A percentile compares a stretch with the other conserved stretches of the same genome.
Evolutionary conservation across 2,888 invertebrate species (phyloP).

Genomic region (Galerucella nymphaeae): DNA sequence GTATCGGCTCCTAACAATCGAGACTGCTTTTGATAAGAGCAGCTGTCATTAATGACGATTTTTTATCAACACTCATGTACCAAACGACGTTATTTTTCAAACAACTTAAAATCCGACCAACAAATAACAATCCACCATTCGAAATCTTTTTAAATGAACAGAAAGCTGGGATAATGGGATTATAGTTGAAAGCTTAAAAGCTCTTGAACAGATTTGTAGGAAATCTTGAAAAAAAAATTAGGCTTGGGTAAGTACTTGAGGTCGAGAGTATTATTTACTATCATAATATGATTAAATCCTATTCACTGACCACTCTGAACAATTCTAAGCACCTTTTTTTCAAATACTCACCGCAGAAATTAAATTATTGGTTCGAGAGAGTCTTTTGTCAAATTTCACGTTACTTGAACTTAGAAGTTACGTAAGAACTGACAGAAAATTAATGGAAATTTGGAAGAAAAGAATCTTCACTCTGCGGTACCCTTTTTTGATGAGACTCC

Average conservation of each 20-base stretch:
- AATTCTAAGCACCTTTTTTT: background rate
- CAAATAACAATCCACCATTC: background rate
- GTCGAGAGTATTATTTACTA: constrained; percentile 8
- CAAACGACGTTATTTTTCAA: constrained; percentile 1
- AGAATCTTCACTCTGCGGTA: too few species aligned
- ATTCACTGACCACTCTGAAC: constrained; percentile 3
- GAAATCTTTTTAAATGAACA: constrained; percentile 8
- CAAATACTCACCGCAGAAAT: background rate
- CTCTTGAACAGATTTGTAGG: constrained; percentile 14
- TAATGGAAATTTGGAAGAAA: too few species aligned
- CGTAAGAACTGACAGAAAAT: too few species aligned
- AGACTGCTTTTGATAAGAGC: too few species aligned
- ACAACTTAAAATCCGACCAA: background rate
- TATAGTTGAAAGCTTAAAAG: constrained; percentile 17
- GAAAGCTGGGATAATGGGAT: constrained; percentile 6
- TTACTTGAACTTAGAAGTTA: too few species aligned
- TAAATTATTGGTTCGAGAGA: background rate
- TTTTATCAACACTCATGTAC: background rate
- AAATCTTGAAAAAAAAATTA: background rate
- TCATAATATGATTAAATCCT: constrained; percentile 1
- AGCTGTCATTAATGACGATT: background rate
- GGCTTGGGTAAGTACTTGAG: background rate
- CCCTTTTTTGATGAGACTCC: too few species aligned
- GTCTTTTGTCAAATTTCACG: too few species aligned
- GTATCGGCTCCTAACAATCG: too few species aligned